Base-by-base conservation (phyloP, 92 coral and sea anemone genomes). In the Actinernus sp. region DNA sequence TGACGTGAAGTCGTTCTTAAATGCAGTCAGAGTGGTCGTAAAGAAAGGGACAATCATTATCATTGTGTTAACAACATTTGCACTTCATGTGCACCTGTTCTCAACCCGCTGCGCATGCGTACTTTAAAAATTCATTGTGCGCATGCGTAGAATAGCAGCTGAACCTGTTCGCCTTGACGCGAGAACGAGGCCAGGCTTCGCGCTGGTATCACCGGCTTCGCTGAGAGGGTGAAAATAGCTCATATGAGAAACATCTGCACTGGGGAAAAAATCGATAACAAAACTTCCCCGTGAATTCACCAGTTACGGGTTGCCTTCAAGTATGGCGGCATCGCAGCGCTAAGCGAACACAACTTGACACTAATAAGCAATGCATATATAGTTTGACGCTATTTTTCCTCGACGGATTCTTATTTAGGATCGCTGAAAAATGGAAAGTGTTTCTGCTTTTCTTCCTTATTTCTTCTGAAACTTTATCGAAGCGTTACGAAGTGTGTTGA, bases 21-120 rank as follows among this genome's bases (percentile, higher is more conserved):
- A 95, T 95, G 99, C 99, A 95, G 84, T 76, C 90, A 87, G 93
- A 95, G 96, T 92, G 99, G 87, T 87, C 99, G 93, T 92, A 92
- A 91, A 95, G 99, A 95, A 95, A 95, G 97, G 87, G 90, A 95
- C 99, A 95, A 95, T 93, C 95, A 93, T 86, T 95, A 88, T 83
- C 99, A 95, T 95, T 95, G 98, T 95, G 99, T 95, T 95, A 95
- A 95, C 99, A 95, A 87, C 91, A 91, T 91, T 95, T 90, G 96
- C 97, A 90, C 97, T 90, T 95, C 87, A 90, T 72, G 82, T 84
- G 91, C 99, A 95, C 99, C 99, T 95, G 99, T 87, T 91, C 86
- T 54, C 79, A 68, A 38, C 75, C 88, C 54, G 78, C 63, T 73
- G 81, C 97, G 99, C 99, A 88, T 76, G 99, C 97, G 97, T 73